Evolutionary conservation across 1,140 invertebrate genomes (phyloP).

Genomic region (Drosophila grimshawi): DNA sequence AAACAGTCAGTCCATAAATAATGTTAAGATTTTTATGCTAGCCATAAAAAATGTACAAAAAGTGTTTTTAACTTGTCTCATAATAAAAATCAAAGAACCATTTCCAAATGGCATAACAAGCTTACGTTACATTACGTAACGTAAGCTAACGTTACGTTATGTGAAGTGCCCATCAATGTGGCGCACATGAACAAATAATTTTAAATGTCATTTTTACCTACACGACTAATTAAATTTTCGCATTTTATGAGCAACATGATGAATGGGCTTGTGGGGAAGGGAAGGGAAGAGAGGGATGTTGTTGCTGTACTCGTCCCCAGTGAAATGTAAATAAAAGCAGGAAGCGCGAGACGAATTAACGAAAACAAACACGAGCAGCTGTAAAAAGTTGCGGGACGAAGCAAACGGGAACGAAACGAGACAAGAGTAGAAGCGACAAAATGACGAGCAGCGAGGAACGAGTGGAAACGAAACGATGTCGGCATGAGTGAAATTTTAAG

Average conservation of each 20-base stretch:
- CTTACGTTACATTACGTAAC: slow-evolving; percentile 4
- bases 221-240: slow-evolving; percentile 78
- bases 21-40: slow-evolving; percentile 16
- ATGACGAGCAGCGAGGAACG: neutral
- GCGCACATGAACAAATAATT: slow-evolving; percentile 55
- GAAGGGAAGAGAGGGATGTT: neutral
- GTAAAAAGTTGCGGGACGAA: slow-evolving; percentile 42
- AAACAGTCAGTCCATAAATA: slow-evolving; percentile 16
- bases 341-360: slow-evolving; percentile 63
- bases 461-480: slow-evolving; percentile 28
- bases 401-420: neutral
- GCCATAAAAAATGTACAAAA: slow-evolving; percentile 4
- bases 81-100: slow-evolving; percentile 17
- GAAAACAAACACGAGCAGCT: slow-evolving; percentile 76
- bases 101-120: slow-evolving; percentile 1
- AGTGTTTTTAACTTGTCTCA: neutral
- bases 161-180: neutral
- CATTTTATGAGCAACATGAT: slow-evolving; percentile 65
- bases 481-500: slow-evolving; percentile 80
- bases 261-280: no score
- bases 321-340: slow-evolving; percentile 74
- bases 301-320: slow-evolving; percentile 22
- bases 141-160: neutral
- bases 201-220: slow-evolving; percentile 77
- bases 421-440: slow-evolving; percentile 4